These are phyloP conservation scores for Tortrix viridana DNA, from an alignment of 2,888 invertebrate genomes.

Conservation along the genomic window DNA sequence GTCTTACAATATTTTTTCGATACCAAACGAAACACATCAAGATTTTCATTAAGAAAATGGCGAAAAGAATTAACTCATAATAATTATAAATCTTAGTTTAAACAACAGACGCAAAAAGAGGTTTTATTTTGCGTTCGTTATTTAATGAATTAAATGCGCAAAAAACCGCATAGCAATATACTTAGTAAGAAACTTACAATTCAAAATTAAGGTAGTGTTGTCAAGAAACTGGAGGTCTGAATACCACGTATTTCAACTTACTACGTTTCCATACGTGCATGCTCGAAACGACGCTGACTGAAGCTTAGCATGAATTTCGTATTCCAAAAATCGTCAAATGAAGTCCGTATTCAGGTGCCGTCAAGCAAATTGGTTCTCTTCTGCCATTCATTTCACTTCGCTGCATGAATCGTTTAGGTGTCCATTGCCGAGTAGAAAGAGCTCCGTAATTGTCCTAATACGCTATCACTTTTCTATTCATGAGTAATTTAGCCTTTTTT, in stretches of 20 bases:
- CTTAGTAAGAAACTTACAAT: background rate
- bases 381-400: constrained; percentile 34
- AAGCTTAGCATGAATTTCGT: constrained; percentile 28
- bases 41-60: too few relatives aligned
- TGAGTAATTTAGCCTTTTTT: too few relatives aligned
- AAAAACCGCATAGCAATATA: background rate
- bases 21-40: too few relatives aligned
- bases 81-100: too few relatives aligned
- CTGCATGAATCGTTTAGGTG: constrained; percentile 37
- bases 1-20: too few relatives aligned
- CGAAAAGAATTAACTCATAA: too few relatives aligned
- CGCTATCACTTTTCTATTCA: constrained; percentile 15
- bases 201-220: background rate
- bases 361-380: constrained; percentile 37
- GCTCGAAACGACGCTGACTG: constrained; percentile 17
- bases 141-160: too few relatives aligned
- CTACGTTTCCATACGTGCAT: background rate
- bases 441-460: constrained; percentile 22
- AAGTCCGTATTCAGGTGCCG: constrained; percentile 35
- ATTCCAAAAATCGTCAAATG: constrained; percentile 33
- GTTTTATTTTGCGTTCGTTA: too few relatives aligned
- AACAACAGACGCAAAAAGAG: too few relatives aligned
- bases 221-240: constrained; percentile 1
- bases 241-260: constrained; percentile 2
- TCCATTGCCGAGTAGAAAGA: constrained; percentile 32